Evolutionary conservation across 2,888 invertebrate species (phyloP), one percentile per base, ranked within the genome.

Genomic region (Megastigmus dorsalis): DNA sequence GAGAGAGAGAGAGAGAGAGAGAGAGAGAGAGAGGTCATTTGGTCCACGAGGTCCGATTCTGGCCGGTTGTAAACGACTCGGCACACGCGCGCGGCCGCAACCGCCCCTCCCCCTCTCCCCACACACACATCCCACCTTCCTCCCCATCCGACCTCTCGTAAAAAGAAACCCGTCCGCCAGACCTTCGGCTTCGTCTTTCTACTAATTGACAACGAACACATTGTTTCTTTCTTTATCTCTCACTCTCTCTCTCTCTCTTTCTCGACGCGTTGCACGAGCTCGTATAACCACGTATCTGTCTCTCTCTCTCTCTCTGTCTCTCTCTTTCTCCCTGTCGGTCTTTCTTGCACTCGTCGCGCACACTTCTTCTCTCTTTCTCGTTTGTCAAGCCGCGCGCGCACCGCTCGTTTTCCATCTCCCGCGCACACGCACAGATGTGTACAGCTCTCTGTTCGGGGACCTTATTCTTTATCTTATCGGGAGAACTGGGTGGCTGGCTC

Each of bases 121-220:
- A n/a, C n/a, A n/a, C n/a, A n/a, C n/a, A n/a, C n/a, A n/a, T n/a
- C n/a, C n/a, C n/a, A n/a, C n/a, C n/a, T n/a, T n/a, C n/a, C n/a
- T n/a, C n/a, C n/a, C n/a, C n/a, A n/a, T n/a, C 76, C 68, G 76
- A 70, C 79, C n/a, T n/a, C n/a, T 79, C 81, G 76, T 81, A 81
- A 81, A 81, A 81, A 80, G 18, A n/a, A 71, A 57, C 63, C 50
- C 62, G 68, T n/a, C n/a, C n/a, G 20, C 76, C 75, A 59, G 59
- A 66, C 66, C 68, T 57, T n/a, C 73, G 45, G 41, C 76, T 68
- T 75, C 73, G 72, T 76, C 77, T 73, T 70, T 77, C 72, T 77
- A 78, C 82, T 85, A 85, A 86, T 85, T 85, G 84, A 83, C 84
- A 83, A 82, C 80, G 82, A 82, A 84, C 80, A 84, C 84, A 85